phyloP scores from a whole-genome alignment of 2,113 vertebrate genomes.

The Caloenas nicobarica region DNA sequence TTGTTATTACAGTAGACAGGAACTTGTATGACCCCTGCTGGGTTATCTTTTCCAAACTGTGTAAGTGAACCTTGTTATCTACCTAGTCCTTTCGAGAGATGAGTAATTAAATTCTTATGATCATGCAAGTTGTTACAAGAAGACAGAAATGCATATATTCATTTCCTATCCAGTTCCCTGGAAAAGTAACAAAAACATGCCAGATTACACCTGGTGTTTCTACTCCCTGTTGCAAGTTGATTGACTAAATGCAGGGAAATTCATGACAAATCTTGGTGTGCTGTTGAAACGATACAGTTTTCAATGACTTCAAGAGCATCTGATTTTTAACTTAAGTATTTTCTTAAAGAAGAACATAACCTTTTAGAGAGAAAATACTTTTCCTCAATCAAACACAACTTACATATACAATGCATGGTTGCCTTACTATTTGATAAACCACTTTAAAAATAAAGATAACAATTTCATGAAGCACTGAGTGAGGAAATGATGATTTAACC shows the following conservation, averaged over 20 bases:
- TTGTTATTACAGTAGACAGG: background rate
- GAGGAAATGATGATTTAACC: background rate
- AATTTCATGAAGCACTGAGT: background rate
- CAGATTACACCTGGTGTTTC: background rate
- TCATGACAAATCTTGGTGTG: background rate
- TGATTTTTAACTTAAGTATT: background rate
- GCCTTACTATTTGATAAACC: background rate
- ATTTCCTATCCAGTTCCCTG: background rate
- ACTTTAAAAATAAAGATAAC: background rate
- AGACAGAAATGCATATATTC: background rate
- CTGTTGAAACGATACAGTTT: background rate
- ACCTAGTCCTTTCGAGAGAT: background rate
- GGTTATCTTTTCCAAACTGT: conserved; percentile 28
- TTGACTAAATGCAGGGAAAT: background rate
- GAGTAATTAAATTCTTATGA: background rate
- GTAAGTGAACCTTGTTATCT: background rate
- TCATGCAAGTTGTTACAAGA: background rate
- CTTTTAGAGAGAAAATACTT: background rate
- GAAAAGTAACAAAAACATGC: background rate
- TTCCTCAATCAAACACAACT: background rate
- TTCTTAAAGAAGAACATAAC: background rate
- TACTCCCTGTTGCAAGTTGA: background rate
- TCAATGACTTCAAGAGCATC: background rate
- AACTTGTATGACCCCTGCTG: conserved; percentile 42
- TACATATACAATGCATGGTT: background rate